Evolutionary conservation across 2,113 vertebrate genomes (phyloP), one percentile per base, ranked within the genome.

Genomic region (Menidia beryllina): DNA sequence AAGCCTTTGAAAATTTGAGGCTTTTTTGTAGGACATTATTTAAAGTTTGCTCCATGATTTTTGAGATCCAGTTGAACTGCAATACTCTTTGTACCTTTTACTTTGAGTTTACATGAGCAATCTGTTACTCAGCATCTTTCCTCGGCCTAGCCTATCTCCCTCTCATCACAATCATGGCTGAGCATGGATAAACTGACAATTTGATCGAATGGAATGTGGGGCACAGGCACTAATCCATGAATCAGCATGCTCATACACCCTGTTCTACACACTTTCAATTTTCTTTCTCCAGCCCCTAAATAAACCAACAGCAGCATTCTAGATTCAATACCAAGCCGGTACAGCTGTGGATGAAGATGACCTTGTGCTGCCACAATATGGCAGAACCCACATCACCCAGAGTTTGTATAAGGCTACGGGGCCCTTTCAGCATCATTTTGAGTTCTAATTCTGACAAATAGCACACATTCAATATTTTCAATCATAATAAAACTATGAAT

Each of bases 161-260:
- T 50, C 62, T 71, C 55, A 39, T 75, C 47, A 81, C 26, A 47
- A 30, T 83, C 27, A 50, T 36, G 41, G 66, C 47, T 69, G 55
- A 55, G 26, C 24, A 59, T 62, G 36, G 43, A n/a, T 62, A 69
- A 76, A 84, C 60, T 54, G 52, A 61, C 38, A 47, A 56, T 73
- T 58, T 84, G 63, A 84, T 75, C 10, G 19, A 58, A 25, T 69
- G 52, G 49, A 87, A 71, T 77, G 68, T 56, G 34, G 79, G 43
- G 54, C 66, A 73, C 25, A 59, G 75, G 79, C 72, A 49, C 26
- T 68, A 47, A 43, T 63, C 21, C 38, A 59, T 79, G 61, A 79
- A 72, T 77, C 69, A 72, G 57, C 50, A 2, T 47, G 41, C 52
- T 76, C 68, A 25, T n/a, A 66, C 36, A 55, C 36, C 23, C 7